Evolutionary conservation across 2,113 vertebrate species (phyloP).

Genomic region (Callopanchax toddi): DNA sequence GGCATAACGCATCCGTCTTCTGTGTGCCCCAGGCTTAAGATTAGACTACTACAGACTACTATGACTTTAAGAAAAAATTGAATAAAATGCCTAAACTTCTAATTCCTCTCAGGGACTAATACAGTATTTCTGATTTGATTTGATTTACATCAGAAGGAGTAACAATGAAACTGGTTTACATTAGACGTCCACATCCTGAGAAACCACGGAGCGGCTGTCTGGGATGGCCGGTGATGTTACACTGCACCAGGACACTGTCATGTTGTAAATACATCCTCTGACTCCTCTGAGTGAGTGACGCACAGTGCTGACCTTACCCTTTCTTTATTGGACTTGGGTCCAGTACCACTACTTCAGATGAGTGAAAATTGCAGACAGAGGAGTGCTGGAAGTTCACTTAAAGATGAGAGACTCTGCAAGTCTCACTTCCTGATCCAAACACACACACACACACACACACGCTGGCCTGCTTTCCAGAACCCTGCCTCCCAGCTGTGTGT

Average conservation of each 20-base stretch:
- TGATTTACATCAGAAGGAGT: no score
- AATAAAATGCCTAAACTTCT: no score
- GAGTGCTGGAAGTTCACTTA: conserved; percentile 28
- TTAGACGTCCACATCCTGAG: neutral
- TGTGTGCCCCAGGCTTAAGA: no score
- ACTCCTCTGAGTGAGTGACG: conserved; percentile 34
- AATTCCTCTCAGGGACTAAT: no score
- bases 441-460: conserved; percentile 29
- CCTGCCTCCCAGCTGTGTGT: conserved; percentile 24
- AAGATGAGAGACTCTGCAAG: conserved; percentile 6
- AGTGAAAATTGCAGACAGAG: conserved; percentile 47
- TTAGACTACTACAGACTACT: no score
- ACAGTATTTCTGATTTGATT: no score
- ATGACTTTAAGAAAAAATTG: no score
- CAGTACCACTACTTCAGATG: conserved; percentile 49
- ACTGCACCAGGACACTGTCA: no score
- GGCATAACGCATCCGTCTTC: no score
- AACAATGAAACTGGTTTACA: no score
- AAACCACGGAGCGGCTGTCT: conserved; percentile 15
- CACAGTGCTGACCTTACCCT: conserved; percentile 29
- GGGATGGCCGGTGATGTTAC: conserved; percentile 32
- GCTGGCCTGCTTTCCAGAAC: conserved; percentile 37
- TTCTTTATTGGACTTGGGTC: conserved; percentile 55
- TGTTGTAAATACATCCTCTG: conserved; percentile 52
- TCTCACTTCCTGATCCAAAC: conserved; percentile 40